Evolutionary conservation across 2,888 invertebrate genomes (phyloP).

Genomic region (Oegoconia quadripuncta): DNA sequence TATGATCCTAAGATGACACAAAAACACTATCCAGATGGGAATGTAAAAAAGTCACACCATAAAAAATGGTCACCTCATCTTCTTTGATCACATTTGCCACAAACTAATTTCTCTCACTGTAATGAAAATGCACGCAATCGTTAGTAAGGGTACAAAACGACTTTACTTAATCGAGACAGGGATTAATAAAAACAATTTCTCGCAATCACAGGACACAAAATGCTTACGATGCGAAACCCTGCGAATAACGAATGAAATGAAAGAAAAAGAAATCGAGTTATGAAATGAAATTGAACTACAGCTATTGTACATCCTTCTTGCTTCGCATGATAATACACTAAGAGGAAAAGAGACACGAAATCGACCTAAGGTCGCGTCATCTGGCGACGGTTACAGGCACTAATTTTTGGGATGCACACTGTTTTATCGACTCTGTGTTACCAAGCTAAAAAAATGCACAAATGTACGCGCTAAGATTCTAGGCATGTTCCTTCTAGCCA

Average conservation of each 20-base stretch:
- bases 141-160: not conserved
- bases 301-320: not conserved
- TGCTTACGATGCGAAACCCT: conserved; percentile 58
- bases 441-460: conserved; percentile 2
- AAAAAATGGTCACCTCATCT: conserved; percentile 8
- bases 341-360: conserved; percentile 25
- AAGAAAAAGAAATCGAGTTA: conserved; percentile 27
- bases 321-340: conserved; percentile 3
- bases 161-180: conserved; percentile 2
- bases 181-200: conserved; percentile 17
- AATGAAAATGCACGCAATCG: not conserved
- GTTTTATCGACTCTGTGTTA: conserved; percentile 27
- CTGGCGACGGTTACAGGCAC: conserved; percentile 15
- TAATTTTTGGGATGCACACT: conserved; percentile 15
- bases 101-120: not conserved
- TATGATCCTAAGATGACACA: conserved; percentile 53
- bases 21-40: conserved; percentile 29
- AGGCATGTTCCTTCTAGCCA: not conserved
- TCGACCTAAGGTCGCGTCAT: conserved; percentile 14
- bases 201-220: conserved; percentile 36
- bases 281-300: conserved; percentile 5
- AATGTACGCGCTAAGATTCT: not conserved
- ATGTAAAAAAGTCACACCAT: conserved; percentile 15
- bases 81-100: conserved; percentile 13
- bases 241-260: conserved; percentile 61